Evolutionary conservation across 2,888 invertebrate genomes (phyloP), one percentile per base, ranked within the genome.

Genomic region (Conus canariensis): DNA sequence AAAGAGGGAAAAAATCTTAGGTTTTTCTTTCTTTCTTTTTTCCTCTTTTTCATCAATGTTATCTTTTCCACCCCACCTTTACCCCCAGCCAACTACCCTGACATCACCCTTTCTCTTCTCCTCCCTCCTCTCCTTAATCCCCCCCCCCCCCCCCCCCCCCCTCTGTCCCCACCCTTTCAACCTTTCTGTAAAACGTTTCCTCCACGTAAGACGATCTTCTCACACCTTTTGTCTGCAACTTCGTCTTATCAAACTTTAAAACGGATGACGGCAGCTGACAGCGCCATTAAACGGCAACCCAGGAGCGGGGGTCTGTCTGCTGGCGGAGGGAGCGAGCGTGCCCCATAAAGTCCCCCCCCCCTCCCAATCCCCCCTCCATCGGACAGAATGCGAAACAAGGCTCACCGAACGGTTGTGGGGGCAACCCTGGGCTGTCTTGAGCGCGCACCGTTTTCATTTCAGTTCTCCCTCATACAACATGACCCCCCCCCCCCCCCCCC

Each of bases 261-360:
- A 30, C 6, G 77, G 30, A 80, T 80, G 77, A 80, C 25, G 22
- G 77, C 77, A 80, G 77, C 77, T 80, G 77, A 80, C 77, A 80
- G 12, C 30, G 30, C 22, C 77, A 80, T 80, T 22, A 74, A 74
- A 74, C 74, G 16, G 12, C 64, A 14, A 64, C 12, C 16, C 16
- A 16, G 64, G 16, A 64, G 64, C 10, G 10, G 64, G 64, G 64
- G 16, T 7, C 45, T 45, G 45, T 45, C 45, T 45, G 4, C 45
- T 45, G 45, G 45, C 45, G 45, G 45, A 45, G 45, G 45, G 45
- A 45, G 30, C 30, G 30, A 30, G 45, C 45, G 45, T 45, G 45
- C 45, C 45, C 45, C 4, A 45, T 45, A 45, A 45, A 45, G 45
- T 45, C 45, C 45, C 45, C 45, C 45, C 45, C 45, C 45, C 45